Base-by-base conservation (phyloP, 1,140 invertebrate species). In the Forficula auricularia region DNA sequence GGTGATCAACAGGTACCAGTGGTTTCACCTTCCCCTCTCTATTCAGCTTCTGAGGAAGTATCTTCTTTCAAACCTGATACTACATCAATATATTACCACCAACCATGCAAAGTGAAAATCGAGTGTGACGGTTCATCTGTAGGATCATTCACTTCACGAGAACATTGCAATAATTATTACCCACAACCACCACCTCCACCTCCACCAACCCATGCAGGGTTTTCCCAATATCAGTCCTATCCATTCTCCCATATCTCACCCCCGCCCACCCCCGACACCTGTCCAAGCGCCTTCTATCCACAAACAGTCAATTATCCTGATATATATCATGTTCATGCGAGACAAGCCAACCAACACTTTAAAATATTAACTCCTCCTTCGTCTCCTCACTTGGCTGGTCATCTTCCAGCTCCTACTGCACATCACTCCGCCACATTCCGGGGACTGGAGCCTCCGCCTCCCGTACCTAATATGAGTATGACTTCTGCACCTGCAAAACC, bases 361-460 rank as follows among this genome's bases (percentile, higher is more conserved):
- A 55, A 57, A 42, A 53, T 67, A 46, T 62, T 67, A 37, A 63
- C 66, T 7, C 64, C 65, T 15, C 64, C 66, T n/a, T 60, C 62
- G 7, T 66, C 64, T 0, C 64, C 63, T n/a, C 62, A 64, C 40
- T 55, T 64, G 12, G 56, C 59, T 31, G 60, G 53, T 39, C 31
- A 38, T 41, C 20, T 6, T 19, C 16, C 20, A 38, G 31, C 18
- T 43, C 12, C 22, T 32, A 34, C 46, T 4, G 38, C 47, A 10
- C 43, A 43, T 33, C 4, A 32, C 20, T 19, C 27, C 27, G 13
- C 38, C 19, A 18, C 38, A 18, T 12, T 12, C 3, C 38, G 34
- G 8, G 32, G 16, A 19, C 9, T 18, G 18, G 54, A 52, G 44
- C 54, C n/a, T 22, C 35, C 19, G 9, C 41, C 57, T 7, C 19